phyloP scores from a whole-genome alignment of 1,140 invertebrate genomes.

The Sinella curviseta region DNA sequence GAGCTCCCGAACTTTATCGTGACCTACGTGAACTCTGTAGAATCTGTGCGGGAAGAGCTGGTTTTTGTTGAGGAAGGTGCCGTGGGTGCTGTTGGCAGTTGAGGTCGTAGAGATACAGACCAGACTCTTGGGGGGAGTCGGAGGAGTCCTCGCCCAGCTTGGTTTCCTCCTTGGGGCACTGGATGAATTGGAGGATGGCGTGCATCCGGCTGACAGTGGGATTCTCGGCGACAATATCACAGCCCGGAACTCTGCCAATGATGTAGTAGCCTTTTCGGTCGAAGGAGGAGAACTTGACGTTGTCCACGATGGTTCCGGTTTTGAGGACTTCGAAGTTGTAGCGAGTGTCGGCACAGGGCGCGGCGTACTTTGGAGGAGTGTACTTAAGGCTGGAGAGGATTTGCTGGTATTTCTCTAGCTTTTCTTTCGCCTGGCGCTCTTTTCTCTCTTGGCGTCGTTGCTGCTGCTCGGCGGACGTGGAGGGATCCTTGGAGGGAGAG shows the following conservation, averaged over 20 bases:
- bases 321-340: constrained; percentile 77
- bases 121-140: constrained; percentile 56
- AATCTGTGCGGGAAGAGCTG: constrained; percentile 67
- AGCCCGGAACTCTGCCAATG: constrained; percentile 79
- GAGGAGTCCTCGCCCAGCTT: constrained; percentile 54
- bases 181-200: constrained; percentile 80
- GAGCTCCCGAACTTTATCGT: constrained; percentile 93
- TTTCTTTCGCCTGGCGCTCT: background rate
- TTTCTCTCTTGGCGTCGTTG: too few relatives aligned
- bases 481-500: too few relatives aligned
- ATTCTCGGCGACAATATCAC: constrained; percentile 85
- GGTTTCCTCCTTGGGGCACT: constrained; percentile 12
- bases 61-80: constrained; percentile 88
- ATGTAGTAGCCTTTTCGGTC: constrained; percentile 69
- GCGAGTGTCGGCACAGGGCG: constrained; percentile 44
- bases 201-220: constrained; percentile 85
- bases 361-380: background rate
- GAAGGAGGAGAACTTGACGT: constrained; percentile 62
- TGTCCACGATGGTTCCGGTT: constrained; percentile 78
- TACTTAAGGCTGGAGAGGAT: constrained; percentile 33
- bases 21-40: constrained; percentile 69
- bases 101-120: constrained; percentile 91
- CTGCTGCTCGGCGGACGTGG: too few relatives aligned
- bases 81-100: constrained; percentile 93
- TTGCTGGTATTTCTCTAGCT: constrained; percentile 28